Evolutionary conservation across 2,888 invertebrate species (phyloP), one percentile per base, ranked within the genome.

Genomic region (Pachydiplax longipennis): DNA sequence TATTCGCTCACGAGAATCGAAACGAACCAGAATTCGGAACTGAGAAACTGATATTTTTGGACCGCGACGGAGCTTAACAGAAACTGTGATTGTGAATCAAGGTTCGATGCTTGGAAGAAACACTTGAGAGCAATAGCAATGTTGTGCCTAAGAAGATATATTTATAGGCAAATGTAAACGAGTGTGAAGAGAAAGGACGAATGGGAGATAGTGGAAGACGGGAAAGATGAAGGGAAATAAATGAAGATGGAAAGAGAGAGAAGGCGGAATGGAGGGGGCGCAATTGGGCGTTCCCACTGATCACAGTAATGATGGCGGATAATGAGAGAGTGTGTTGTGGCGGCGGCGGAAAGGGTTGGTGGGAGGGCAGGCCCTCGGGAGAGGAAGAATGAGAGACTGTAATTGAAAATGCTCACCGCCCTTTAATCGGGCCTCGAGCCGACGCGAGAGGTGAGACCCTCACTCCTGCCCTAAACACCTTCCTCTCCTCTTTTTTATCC

Each of bases 371-470:
- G 25, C 31, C 18, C 31, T 31, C 18, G 31, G 83, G 83, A 35
- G 31, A 35, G 58, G 87, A 87, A 87, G 87, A 65, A 87, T 87
- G 87, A 87, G 87, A 61, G 61, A 87, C 87, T 87, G 87, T 87
- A 87, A 87, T 87, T 87, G 87, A 87, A 87, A 87, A 87, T 87
- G 87, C 87, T 87, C 87, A 87, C 87, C 87, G 87, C 87, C 87
- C 87, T 87, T 87, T 87, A 87, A 87, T 87, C 87, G 87, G 87
- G n/a, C 87, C 35, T n/a, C 61, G n/a, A 61, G 87, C 87, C 87
- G 87, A 61, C 87, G 31, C 58, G 87, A 22, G 87, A 83, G 83
- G 83, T 58, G 83, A 53, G 83, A 83, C 58, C 31, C 83, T 83
- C 44, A 82, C 82, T 81, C 44, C 81, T 40, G 25, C 13, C 81